Evolutionary conservation across 2,888 invertebrate species (phyloP), one percentile per base, ranked within the genome.

Genomic region (Lasioglossum oenotherae): DNA sequence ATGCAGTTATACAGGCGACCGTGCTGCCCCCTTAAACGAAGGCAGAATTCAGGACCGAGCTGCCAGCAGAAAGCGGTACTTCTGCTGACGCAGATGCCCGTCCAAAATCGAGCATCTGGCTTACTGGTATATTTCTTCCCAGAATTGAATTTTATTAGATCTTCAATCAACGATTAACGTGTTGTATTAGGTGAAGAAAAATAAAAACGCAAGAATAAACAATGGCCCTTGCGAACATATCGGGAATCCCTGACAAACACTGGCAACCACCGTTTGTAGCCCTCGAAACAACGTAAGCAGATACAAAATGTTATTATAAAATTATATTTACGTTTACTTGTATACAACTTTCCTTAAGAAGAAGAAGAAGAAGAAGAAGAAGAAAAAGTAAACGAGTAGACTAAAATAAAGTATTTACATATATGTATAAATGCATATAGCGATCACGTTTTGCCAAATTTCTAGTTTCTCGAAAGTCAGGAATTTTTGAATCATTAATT

Each of bases 231-330:
- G 95, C 96, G 71, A 97, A 96, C 92, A 96, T 95, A 86, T 95
- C 97, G 80, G 97, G 98, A 64, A 97, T 98, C 90, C 98, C 98
- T 1, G 98, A 98, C 93, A 98, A 97, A 95, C 97, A 98, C 88
- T 98, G 98, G 98, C 98, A 98, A 94, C 98, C 98, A 8, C 97
- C 98, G 16, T 97, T 97, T 91, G 98, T 98, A 8, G 96, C 97
- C 31, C 94, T 98, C 79, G 98, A 98, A 95, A 98, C 98, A 83
- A 97, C 98, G 98, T 98, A 96, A 96, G 97, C 95, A 81, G 12
- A 60, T 53, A 84, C 14, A 53, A 38, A 69, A 38, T 38, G 23
- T 69, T 38, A 60, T 12, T 57, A 67, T 35, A 53, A 27, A 35
- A 23, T 57, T 57, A 57, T 53, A 0, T 31, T 64, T 76, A 53